These are phyloP conservation scores for Brassicogethes aeneus DNA, from an alignment of 2,888 invertebrate species.

Conservation along the genomic window DNA sequence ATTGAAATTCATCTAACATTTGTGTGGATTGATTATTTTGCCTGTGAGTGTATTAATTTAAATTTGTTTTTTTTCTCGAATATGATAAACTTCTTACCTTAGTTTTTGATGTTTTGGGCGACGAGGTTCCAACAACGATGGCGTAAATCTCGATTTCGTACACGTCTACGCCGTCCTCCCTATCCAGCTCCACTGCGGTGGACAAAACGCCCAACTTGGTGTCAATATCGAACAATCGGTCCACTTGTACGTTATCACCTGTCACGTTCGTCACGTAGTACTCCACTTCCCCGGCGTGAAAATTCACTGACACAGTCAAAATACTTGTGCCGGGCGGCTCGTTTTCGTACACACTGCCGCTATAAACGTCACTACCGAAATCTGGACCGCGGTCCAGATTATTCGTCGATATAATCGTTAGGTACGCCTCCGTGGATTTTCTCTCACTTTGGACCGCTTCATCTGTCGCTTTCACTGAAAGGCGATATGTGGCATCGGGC, in stretches of 20 bases:
- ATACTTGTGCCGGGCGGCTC: slow-evolving; percentile 81
- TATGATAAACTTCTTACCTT: slow-evolving; percentile 81
- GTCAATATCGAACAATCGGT: slow-evolving; percentile 87
- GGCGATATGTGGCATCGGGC: slow-evolving; percentile 67
- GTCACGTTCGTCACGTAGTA: slow-evolving; percentile 88
- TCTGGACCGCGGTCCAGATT: slow-evolving; percentile 49
- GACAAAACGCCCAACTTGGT: slow-evolving; percentile 79
- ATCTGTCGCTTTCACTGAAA: slow-evolving; percentile 83
- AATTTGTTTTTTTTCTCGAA: too few relatives aligned
- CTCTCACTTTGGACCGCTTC: slow-evolving; percentile 85
- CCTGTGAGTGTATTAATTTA: too few relatives aligned
- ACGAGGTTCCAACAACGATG: slow-evolving; percentile 59
- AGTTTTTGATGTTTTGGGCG: slow-evolving; percentile 67
- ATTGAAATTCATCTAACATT: too few relatives aligned
- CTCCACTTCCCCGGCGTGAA: slow-evolving; percentile 61
- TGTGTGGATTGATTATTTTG: too few relatives aligned
- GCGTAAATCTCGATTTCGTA: slow-evolving; percentile 83
- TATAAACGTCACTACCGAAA: slow-evolving; percentile 56
- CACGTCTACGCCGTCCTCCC: slow-evolving; percentile 71
- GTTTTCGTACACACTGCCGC: slow-evolving; percentile 81
- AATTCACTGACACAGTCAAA: slow-evolving; percentile 66
- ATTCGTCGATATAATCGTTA: slow-evolving; percentile 66
- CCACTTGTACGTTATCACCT: slow-evolving; percentile 65
- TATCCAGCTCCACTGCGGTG: slow-evolving; percentile 73
- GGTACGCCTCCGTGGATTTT: slow-evolving; percentile 77